These are phyloP conservation scores for Ellobium chinense DNA, from an alignment of 2,888 invertebrate species.

Conservation along the genomic window DNA sequence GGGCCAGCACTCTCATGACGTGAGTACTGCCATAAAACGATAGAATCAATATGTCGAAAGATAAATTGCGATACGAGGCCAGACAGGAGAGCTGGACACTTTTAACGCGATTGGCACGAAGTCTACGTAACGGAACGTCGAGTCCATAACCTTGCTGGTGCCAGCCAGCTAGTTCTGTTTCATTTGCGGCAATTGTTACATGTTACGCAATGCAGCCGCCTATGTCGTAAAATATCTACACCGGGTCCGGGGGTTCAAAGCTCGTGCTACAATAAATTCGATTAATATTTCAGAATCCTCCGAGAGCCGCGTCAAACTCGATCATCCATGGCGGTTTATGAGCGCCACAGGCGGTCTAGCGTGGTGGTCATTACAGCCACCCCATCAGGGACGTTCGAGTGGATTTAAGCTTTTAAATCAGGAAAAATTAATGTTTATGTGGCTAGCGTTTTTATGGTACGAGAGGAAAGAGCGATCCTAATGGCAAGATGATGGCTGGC, in stretches of 20 bases:
- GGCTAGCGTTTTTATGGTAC: neutral
- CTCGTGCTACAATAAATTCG: neutral
- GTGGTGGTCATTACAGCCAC: neutral
- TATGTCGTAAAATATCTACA: neutral
- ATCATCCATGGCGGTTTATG: neutral
- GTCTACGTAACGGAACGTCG: no score
- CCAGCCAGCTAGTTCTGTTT: neutral
- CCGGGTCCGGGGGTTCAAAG: neutral
- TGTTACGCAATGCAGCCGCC: neutral
- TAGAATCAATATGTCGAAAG: neutral
- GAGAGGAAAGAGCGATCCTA: neutral
- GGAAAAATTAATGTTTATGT: slow-evolving; percentile 14
- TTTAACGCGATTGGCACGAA: no score
- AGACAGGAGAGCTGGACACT: no score
- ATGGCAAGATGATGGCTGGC: slow-evolving; percentile 5
- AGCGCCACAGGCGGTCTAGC: neutral
- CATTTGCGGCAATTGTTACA: neutral
- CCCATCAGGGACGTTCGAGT: neutral
- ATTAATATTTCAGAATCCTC: slow-evolving; percentile 3
- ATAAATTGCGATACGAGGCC: no score
- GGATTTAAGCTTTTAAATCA: slow-evolving; percentile 8
- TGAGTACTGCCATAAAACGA: neutral
- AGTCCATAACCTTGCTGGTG: no score
- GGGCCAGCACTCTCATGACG: no score
- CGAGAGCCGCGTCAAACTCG: neutral